Evolutionary conservation across 2,888 invertebrate genomes (phyloP).

Genomic region (Stenodema calcarata): DNA sequence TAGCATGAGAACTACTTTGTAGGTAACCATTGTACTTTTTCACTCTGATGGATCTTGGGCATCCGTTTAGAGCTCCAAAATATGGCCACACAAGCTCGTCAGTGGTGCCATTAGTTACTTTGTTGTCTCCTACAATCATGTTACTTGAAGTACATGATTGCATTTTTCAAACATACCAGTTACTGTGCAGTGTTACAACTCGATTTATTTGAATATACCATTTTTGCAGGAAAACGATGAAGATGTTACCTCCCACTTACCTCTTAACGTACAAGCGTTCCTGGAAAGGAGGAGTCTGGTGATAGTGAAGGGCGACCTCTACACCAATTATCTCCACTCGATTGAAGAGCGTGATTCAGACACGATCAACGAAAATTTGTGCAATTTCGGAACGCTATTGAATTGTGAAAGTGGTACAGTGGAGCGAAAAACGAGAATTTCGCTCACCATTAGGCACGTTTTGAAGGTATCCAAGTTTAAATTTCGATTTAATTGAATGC

Average conservation of each 20-base stretch:
- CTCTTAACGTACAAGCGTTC: slow-evolving; percentile 68
- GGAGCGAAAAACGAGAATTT: slow-evolving; percentile 75
- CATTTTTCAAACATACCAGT: too few species aligned
- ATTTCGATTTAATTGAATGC: slow-evolving; percentile 60
- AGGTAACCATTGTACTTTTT: too few species aligned
- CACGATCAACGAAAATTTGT: slow-evolving; percentile 67
- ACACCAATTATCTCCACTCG: slow-evolving; percentile 83
- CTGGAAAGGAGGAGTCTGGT: slow-evolving; percentile 88
- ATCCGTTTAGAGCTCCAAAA: too few species aligned
- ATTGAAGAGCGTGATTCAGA: slow-evolving; percentile 79
- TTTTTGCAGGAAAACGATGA: not conserved
- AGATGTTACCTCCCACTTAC: not conserved
- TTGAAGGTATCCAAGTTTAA: slow-evolving; percentile 84
- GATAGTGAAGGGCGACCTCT: slow-evolving; percentile 82
- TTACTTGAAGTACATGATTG: too few species aligned
- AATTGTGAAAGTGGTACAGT: slow-evolving; percentile 66
- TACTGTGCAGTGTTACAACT: too few species aligned
- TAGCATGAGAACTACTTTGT: too few species aligned
- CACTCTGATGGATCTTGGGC: too few species aligned
- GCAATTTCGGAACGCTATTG: slow-evolving; percentile 72
- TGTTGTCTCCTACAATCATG: too few species aligned
- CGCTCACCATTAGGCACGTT: slow-evolving; percentile 91
- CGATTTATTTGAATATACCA: too few species aligned
- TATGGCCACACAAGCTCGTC: too few species aligned
- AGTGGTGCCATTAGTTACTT: too few species aligned